Conservation (phyloP, 2,888 invertebrate species). For the Seira ritae region DNA sequence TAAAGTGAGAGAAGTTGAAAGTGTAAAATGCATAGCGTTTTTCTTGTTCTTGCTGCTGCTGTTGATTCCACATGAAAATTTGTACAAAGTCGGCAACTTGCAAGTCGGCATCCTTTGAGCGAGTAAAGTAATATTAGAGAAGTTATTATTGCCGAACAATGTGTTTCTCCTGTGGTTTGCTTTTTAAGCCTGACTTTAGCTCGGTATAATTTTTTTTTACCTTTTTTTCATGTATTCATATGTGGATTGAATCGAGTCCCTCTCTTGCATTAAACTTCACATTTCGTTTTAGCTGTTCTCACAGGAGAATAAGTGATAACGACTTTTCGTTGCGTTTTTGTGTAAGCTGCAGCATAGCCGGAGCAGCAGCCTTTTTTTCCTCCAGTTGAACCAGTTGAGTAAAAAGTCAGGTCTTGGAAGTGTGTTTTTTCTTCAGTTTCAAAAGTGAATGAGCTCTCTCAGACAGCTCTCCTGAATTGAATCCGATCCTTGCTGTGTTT, state of each 20-base stretch:
- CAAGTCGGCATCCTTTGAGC: constrained; percentile 59
- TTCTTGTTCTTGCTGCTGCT: not conserved
- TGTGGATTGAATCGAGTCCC: constrained; percentile 26
- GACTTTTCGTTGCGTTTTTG: not conserved
- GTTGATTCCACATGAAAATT: constrained; percentile 34
- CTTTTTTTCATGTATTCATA: constrained; percentile 28
- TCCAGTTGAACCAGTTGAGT: constrained; percentile 7
- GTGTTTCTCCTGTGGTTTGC: constrained; percentile 46
- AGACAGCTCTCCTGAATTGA: not conserved
- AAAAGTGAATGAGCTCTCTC: not conserved
- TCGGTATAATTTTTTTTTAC: not conserved
- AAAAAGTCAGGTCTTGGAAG: not conserved
- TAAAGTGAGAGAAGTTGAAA: not conserved
- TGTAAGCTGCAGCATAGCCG: no score
- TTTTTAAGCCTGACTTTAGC: no score
- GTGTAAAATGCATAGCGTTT: constrained; percentile 5
- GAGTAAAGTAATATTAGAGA: constrained; percentile 19
- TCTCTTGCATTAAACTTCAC: not conserved
- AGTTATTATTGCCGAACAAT: constrained; percentile 42
- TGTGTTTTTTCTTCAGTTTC: not conserved
- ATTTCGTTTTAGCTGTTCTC: constrained; percentile 18
- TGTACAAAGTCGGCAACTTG: constrained; percentile 15
- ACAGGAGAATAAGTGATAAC: constrained; percentile 15
- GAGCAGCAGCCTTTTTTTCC: not conserved
- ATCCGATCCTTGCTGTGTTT: not conserved